Conservation (phyloP, 2,797 vertebrate species). For the Sebastolobus altivelis region DNA sequence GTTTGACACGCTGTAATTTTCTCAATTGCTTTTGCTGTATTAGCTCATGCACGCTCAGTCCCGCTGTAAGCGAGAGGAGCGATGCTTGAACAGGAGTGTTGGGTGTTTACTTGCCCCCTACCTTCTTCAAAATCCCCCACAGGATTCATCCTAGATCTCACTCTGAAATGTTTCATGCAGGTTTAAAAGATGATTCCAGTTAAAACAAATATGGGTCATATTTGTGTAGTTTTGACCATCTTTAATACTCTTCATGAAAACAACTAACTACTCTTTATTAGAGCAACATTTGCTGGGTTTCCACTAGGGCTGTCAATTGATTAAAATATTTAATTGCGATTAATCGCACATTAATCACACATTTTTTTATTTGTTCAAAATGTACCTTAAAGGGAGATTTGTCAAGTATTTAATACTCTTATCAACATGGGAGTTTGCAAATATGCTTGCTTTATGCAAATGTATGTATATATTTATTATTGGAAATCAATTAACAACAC, state of each 20-base stretch:
- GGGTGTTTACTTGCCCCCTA: neutral
- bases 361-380: too few species aligned
- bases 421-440: too few species aligned
- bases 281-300: neutral
- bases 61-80: constrained; percentile 13
- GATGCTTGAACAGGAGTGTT: neutral
- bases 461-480: too few species aligned
- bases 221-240: neutral
- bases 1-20: constrained; percentile 53
- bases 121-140: constrained; percentile 9
- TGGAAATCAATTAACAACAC: too few species aligned
- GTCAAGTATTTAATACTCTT: too few species aligned
- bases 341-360: too few species aligned
- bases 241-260: neutral
- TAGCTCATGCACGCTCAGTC: constrained; percentile 53
- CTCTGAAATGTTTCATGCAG: constrained; percentile 3
- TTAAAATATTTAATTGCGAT: too few species aligned
- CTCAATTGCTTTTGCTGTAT: constrained; percentile 57
- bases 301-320: too few species aligned
- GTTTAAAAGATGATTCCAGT: constrained; percentile 9
- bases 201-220: neutral
- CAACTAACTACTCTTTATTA: too few species aligned
- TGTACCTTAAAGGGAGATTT: too few species aligned
- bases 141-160: constrained; percentile 13
- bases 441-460: too few species aligned